Evolutionary conservation across 2,113 vertebrate species (phyloP), one percentile per base, ranked within the genome.

Genomic region (Nothocercus nigrocapillus): DNA sequence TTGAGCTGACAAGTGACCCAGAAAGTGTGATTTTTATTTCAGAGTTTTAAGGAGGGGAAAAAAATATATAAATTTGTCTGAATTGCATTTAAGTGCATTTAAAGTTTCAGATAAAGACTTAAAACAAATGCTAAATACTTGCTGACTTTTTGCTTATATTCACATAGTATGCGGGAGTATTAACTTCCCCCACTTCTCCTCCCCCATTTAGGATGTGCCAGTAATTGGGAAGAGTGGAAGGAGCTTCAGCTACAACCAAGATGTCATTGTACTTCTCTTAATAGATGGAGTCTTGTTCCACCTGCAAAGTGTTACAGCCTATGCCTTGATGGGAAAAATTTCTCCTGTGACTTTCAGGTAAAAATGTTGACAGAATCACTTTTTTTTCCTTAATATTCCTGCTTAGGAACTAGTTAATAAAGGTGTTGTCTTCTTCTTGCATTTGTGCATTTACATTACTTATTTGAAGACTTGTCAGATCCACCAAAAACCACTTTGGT

Each of bases 281-380:
- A 98, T 98, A 0, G 99, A 99, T 1, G 99, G 99, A 0, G 93
- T 91, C 21, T 97, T 99, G 32, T 99, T 99, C 96, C 99, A 99
- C 96, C 97, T 99, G 20, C 99, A 99, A 97, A 99, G 99, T 6
- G 98, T 99, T 88, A 99, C 99, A 0, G 99, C 99, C 8, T 99
- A 99, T 1, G 99, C 99, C 4, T 92, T 99, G 90, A 99, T 99
- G 99, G 99, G 99, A 9, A 98, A 98, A 45, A 99, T 99, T 56
- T 99, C 99, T 15, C 99, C 99, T 0, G 99, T 99, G 68, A 99
- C 99, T 2, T 99, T 99, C 98, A 99, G 99, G 99, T 99, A 96
- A 80, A 88, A 42, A 49, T 66, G 66, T 66, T 2, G 2, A 42
- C 74, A 62, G n/a, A 44, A 73, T 34, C 13, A 3, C 24, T 59